Conservation (phyloP, 2,113 vertebrate species). For the Hipposideros armiger region DNA sequence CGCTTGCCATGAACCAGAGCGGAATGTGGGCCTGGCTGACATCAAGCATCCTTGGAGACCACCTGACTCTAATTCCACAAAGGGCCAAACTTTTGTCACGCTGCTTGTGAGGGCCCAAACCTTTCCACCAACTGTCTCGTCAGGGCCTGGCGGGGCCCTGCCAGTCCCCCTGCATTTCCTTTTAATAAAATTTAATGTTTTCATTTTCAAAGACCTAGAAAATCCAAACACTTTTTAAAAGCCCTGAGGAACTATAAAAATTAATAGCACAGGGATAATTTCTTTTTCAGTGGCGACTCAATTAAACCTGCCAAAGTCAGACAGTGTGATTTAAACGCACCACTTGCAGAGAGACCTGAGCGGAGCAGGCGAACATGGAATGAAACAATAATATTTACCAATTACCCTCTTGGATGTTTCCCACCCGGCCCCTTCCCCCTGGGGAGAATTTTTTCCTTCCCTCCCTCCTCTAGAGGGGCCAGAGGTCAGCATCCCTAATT, state of each 20-base stretch:
- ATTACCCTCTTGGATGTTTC: slow-evolving; percentile 81
- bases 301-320: slow-evolving; percentile 86
- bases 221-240: slow-evolving; percentile 86
- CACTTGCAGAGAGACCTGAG: slow-evolving; percentile 71
- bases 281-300: slow-evolving; percentile 86
- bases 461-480: slow-evolving; percentile 65
- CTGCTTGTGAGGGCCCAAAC: neutral
- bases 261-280: slow-evolving; percentile 87
- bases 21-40: neutral
- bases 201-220: slow-evolving; percentile 87
- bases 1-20: neutral
- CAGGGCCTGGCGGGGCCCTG: slow-evolving; percentile 63
- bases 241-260: slow-evolving; percentile 85
- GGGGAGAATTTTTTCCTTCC: slow-evolving; percentile 68
- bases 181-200: slow-evolving; percentile 87
- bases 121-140: slow-evolving; percentile 58
- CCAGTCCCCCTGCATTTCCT: slow-evolving; percentile 75
- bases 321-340: slow-evolving; percentile 83
- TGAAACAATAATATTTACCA: slow-evolving; percentile 85
- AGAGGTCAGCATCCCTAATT: slow-evolving; percentile 80
- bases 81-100: slow-evolving; percentile 31
- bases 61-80: slow-evolving; percentile 54
- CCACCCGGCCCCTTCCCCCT: slow-evolving; percentile 67
- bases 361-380: slow-evolving; percentile 70
- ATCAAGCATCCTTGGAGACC: neutral